phyloP scores from a whole-genome alignment of 2,113 vertebrate species.

The Bothrops jararaca region DNA sequence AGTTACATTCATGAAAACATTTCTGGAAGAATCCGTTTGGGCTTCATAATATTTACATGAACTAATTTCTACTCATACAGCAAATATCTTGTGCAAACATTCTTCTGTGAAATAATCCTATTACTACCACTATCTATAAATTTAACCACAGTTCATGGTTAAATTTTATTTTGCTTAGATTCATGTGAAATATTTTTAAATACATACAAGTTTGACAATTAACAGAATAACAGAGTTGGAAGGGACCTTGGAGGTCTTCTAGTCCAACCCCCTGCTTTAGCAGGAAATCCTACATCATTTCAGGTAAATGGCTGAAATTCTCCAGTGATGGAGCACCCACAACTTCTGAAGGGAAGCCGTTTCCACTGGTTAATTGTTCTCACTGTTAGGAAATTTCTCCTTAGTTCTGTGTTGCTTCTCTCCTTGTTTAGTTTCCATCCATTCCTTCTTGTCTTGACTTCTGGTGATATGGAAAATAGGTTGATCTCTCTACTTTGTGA shows the following conservation, averaged over 20 bases:
- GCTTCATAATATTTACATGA: background rate
- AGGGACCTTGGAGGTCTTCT: background rate
- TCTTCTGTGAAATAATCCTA: background rate
- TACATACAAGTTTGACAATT: background rate
- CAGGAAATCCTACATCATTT: too few species aligned
- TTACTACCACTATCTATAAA: background rate
- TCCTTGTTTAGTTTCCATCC: background rate
- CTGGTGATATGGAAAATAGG: background rate
- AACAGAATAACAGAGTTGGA: background rate
- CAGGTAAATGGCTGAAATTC: background rate
- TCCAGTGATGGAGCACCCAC: background rate
- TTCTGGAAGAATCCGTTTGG: background rate
- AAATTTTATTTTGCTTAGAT: background rate
- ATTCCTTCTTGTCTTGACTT: background rate
- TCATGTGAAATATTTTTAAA: background rate
- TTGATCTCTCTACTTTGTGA: background rate
- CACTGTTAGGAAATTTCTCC: background rate
- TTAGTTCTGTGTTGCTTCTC: background rate
- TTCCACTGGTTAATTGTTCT: background rate
- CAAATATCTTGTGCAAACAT: background rate
- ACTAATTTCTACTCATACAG: background rate
- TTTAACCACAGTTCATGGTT: background rate
- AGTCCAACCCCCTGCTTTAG: background rate
- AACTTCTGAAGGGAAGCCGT: background rate
- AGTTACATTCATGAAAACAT: background rate